A percentile compares a stretch with the other conserved stretches of the same genome.
Evolutionary conservation across 2,113 vertebrate genomes (phyloP).

Genomic region (Rhombomys opimus): DNA sequence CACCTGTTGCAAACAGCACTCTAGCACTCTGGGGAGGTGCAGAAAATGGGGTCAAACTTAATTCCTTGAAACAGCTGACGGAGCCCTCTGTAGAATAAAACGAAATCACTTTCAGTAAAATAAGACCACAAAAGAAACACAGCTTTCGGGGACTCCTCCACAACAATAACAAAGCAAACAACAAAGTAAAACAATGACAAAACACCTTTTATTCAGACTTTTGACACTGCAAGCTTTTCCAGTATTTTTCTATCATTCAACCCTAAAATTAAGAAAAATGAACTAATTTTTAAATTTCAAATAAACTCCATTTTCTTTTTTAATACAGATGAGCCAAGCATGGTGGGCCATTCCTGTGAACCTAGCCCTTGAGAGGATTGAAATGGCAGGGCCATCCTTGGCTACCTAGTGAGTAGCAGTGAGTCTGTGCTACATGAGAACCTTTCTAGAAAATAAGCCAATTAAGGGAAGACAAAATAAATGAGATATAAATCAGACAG

Average conservation of each 20-base stretch:
- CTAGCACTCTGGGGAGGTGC: neutral
- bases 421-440: neutral
- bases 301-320: conserved; percentile 44
- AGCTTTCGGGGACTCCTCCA: neutral
- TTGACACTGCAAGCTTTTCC: neutral
- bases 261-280: neutral
- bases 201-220: neutral
- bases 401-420: neutral
- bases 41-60: neutral
- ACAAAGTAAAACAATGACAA: neutral
- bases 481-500: neutral
- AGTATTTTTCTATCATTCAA: conserved; percentile 16
- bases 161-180: neutral
- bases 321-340: neutral
- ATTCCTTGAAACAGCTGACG: neutral
- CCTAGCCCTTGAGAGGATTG: neutral
- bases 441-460: neutral
- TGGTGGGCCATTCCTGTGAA: neutral
- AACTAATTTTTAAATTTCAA: conserved; percentile 42
- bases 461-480: neutral
- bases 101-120: neutral
- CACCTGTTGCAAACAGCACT: conserved; percentile 18
- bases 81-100: neutral
- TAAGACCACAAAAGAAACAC: neutral
- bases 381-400: neutral